Conservation (phyloP, 53 echinoderm and acorn worm species). For the Temnopleurus reevesii region DNA sequence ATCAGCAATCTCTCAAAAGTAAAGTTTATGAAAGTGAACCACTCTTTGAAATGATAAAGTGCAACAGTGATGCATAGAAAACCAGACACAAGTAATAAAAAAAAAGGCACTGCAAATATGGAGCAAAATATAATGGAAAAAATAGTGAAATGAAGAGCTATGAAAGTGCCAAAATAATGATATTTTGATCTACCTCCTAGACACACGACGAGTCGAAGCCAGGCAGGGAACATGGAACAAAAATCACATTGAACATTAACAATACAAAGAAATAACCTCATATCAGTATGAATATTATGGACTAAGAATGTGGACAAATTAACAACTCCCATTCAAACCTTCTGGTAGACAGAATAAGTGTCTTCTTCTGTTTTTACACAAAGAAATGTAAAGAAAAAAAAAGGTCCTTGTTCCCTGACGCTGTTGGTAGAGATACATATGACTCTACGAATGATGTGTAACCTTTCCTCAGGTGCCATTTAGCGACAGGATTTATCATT, state of each 20-base stretch:
- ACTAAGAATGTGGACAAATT: too few relatives aligned
- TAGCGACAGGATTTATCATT: too few relatives aligned
- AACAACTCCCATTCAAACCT: too few relatives aligned
- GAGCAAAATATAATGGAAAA: not conserved
- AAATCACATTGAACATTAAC: conserved; percentile 5
- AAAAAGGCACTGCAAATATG: conserved; percentile 7
- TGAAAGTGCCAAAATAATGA: not conserved
- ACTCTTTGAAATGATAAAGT: not conserved
- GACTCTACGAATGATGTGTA: too few relatives aligned
- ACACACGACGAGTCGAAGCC: conserved; percentile 20
- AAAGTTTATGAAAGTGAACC: not conserved
- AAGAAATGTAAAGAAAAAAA: too few relatives aligned
- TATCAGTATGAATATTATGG: too few relatives aligned
- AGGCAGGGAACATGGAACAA: conserved; percentile 34
- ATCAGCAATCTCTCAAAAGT: too few relatives aligned
- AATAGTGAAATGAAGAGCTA: not conserved
- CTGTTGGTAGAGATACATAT: too few relatives aligned
- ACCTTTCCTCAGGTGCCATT: too few relatives aligned
- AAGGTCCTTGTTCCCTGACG: too few relatives aligned
- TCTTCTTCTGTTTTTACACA: too few relatives aligned
- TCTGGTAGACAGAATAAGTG: too few relatives aligned
- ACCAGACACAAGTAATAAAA: not conserved
- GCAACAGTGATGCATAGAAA: not conserved
- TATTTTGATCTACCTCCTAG: conserved; percentile 33
- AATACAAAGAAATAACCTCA: not conserved